These are phyloP conservation scores for Saguinus midas DNA, from an alignment of 2,113 vertebrate genomes.

Conservation along the genomic window DNA sequence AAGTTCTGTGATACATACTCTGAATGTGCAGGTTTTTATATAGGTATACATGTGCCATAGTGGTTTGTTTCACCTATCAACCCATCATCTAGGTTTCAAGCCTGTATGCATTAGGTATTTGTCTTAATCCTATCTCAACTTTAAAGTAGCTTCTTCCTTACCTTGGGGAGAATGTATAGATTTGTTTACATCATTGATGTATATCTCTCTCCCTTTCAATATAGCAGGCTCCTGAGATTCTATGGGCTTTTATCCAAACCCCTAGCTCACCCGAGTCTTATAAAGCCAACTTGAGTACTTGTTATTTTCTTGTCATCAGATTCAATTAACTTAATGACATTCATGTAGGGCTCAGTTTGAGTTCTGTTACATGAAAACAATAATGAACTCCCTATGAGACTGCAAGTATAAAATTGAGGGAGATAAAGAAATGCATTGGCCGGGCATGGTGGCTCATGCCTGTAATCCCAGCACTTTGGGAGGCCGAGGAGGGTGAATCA, in stretches of 20 bases:
- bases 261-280: neutral
- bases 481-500: no score
- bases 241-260: neutral
- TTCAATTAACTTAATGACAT: neutral
- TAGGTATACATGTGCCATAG: no score
- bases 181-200: neutral
- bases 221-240: neutral
- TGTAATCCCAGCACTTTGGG: no score
- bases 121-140: no score
- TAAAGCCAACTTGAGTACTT: neutral
- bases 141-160: neutral
- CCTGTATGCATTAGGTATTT: no score
- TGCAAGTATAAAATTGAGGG: neutral
- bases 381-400: neutral
- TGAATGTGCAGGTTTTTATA: no score
- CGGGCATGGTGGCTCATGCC: no score
- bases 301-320: neutral
- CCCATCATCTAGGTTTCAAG: no score
- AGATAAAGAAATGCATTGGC: neutral
- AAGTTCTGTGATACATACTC: no score
- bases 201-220: neutral
- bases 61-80: no score
- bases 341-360: no score
- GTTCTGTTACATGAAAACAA: neutral
- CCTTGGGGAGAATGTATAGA: neutral